phyloP scores from a whole-genome alignment of 2,888 invertebrate species.

The Hypselothyrea guttata region DNA sequence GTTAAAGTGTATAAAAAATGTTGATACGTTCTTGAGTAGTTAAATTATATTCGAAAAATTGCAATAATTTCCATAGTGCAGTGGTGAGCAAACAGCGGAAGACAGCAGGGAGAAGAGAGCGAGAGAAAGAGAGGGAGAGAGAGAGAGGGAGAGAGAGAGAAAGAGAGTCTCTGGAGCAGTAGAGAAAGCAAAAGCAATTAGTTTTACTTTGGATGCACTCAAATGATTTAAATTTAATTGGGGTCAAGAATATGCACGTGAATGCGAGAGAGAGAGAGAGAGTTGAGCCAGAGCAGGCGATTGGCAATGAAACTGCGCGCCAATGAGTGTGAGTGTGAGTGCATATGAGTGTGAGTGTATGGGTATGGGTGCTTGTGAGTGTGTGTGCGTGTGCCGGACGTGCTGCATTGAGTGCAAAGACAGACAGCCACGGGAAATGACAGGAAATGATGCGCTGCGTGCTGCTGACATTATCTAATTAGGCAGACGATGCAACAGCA shows the following conservation, averaged over 20 bases:
- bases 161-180: neutral
- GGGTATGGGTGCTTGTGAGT: conserved; percentile 6
- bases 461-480: conserved; percentile 78
- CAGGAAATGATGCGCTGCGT: conserved; percentile 54
- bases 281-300: no score
- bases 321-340: conserved; percentile 8
- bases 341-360: conserved; percentile 2
- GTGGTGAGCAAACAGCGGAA: no score
- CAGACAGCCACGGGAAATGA: conserved; percentile 7
- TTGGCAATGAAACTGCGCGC: no score
- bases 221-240: conserved; percentile 79
- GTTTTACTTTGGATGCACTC: conserved; percentile 69
- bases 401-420: conserved; percentile 22
- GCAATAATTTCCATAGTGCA: no score
- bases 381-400: conserved; percentile 8
- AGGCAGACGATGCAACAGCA: conserved; percentile 49
- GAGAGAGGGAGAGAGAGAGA: neutral
- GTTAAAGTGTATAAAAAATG: no score
- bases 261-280: neutral
- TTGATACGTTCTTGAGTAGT: no score
- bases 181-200: conserved; percentile 64
- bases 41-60: no score
- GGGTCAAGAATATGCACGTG: conserved; percentile 55
- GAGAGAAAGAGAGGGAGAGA: neutral
- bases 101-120: neutral